Percentiles rank a stretch among this genome's conserved stretches.
Conservation (phyloP, 2,888 invertebrate species). For the Sminthurides aquaticus region DNA sequence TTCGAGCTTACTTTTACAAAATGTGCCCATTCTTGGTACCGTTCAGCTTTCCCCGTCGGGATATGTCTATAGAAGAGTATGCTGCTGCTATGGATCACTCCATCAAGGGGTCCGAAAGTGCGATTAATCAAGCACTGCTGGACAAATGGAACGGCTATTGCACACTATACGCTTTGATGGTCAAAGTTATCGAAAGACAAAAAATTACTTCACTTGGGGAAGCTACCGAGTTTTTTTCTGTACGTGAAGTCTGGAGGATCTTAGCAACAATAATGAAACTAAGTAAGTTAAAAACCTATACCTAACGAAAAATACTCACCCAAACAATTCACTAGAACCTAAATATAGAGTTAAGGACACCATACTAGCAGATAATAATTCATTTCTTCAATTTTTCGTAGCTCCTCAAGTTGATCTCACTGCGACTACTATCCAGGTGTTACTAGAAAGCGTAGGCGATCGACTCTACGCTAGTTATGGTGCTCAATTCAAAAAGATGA, state of each 20-base stretch:
- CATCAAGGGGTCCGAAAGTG: constrained; percentile 32
- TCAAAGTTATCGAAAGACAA: constrained; percentile 26
- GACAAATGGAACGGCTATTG: constrained; percentile 39
- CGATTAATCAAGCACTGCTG: constrained; percentile 35
- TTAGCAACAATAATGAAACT: constrained; percentile 34
- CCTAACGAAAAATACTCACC: too few species aligned
- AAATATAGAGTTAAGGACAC: too few species aligned
- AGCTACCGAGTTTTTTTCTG: constrained; percentile 35
- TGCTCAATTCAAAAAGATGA: constrained; percentile 37
- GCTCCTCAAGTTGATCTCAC: constrained; percentile 42
- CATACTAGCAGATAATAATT: background rate
- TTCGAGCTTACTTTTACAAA: constrained; percentile 38
- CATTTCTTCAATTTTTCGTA: constrained; percentile 6
- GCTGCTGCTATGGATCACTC: constrained; percentile 34
- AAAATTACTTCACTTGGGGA: constrained; percentile 27
- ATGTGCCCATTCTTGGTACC: constrained; percentile 42
- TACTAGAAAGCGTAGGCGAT: constrained; percentile 38
- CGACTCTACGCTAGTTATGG: constrained; percentile 26
- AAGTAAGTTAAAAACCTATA: constrained; percentile 24
- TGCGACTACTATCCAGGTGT: constrained; percentile 36
- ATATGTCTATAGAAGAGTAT: constrained; percentile 32
- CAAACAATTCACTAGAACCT: too few species aligned
- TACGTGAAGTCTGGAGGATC: constrained; percentile 41
- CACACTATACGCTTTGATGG: constrained; percentile 39
- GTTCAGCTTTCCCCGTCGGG: constrained; percentile 36